These are phyloP conservation scores for Drosophila busckii DNA, from an alignment of 1,140 invertebrate genomes.

Conservation along the genomic window DNA sequence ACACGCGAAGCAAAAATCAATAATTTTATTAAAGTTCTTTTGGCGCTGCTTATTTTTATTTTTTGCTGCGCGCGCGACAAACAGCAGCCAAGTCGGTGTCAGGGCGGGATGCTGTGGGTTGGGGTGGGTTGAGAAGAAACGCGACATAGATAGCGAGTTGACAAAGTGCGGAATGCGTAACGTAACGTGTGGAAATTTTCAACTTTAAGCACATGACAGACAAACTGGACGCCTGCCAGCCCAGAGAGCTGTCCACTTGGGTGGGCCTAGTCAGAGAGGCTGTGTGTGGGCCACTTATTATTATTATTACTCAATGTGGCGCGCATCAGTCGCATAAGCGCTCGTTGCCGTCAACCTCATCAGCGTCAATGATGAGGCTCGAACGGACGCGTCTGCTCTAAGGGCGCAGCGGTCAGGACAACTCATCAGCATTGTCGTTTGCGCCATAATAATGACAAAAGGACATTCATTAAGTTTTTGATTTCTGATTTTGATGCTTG, in stretches of 20 bases:
- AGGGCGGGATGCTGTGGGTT: not conserved
- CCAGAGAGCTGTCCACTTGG: not conserved
- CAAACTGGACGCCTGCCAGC: not conserved
- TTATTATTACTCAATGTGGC: conserved; percentile 69
- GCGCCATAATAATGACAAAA: conserved; percentile 70
- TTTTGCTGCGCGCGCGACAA: conserved; percentile 10
- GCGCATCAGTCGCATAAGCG: conserved; percentile 62
- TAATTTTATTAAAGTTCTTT: conserved; percentile 69
- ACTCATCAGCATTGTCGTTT: conserved; percentile 41
- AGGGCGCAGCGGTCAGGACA: not conserved
- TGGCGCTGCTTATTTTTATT: conserved; percentile 13
- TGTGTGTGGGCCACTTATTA: conserved; percentile 39
- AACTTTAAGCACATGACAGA: conserved; percentile 36
- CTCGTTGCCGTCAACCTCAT: conserved; percentile 52
- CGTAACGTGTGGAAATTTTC: conserved; percentile 48
- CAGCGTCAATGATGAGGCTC: conserved; percentile 10
- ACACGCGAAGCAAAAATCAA: conserved; percentile 56
- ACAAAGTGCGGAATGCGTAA: not conserved
- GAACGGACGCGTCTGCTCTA: not conserved
- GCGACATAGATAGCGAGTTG: conserved; percentile 11
- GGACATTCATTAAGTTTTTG: conserved; percentile 79
- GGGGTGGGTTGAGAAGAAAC: not conserved
- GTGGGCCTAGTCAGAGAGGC: conserved; percentile 14
- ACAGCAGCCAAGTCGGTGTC: not conserved
- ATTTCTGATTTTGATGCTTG: conserved; percentile 78